Conservation (phyloP, 2,888 invertebrate species). For the Tortricodes alternella region DNA sequence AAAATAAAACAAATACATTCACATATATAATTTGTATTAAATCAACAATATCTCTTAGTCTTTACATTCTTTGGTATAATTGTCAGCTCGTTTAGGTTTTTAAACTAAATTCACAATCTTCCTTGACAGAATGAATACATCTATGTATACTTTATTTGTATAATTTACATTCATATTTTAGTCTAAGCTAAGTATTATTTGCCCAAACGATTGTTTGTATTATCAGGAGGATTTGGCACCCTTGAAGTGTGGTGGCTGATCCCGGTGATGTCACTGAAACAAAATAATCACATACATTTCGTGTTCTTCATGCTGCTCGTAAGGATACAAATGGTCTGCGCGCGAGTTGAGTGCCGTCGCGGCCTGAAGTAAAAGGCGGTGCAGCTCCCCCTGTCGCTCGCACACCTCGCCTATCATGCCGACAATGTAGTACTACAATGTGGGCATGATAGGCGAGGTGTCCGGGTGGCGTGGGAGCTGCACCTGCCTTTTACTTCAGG, state of each 20-base stretch:
- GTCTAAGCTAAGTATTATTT: constrained; percentile 62
- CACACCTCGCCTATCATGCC: too few species aligned
- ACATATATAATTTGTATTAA: constrained; percentile 82
- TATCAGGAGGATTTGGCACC: constrained; percentile 69
- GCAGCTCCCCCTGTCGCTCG: too few species aligned
- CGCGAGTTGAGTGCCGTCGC: too few species aligned
- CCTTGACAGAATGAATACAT: constrained; percentile 60
- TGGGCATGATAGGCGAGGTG: too few species aligned
- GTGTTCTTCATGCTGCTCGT: too few species aligned
- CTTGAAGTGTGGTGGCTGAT: constrained; percentile 58
- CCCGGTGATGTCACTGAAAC: constrained; percentile 77
- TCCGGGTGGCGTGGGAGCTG: too few species aligned
- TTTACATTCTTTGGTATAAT: constrained; percentile 80
- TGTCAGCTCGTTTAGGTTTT: constrained; percentile 74
- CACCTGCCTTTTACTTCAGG: too few species aligned
- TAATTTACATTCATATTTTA: constrained; percentile 41
- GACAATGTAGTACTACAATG: too few species aligned
- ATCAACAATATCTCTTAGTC: constrained; percentile 79
- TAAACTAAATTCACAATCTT: constrained; percentile 66
- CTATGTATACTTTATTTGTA: constrained; percentile 56
- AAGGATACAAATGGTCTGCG: too few species aligned
- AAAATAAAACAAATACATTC: constrained; percentile 53
- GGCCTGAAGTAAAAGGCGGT: too few species aligned
- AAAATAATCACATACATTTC: too few species aligned
- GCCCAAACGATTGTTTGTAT: constrained; percentile 65